Evolutionary conservation across 2,797 vertebrate genomes (phyloP).

Genomic region (Halcyon chelicuti): DNA sequence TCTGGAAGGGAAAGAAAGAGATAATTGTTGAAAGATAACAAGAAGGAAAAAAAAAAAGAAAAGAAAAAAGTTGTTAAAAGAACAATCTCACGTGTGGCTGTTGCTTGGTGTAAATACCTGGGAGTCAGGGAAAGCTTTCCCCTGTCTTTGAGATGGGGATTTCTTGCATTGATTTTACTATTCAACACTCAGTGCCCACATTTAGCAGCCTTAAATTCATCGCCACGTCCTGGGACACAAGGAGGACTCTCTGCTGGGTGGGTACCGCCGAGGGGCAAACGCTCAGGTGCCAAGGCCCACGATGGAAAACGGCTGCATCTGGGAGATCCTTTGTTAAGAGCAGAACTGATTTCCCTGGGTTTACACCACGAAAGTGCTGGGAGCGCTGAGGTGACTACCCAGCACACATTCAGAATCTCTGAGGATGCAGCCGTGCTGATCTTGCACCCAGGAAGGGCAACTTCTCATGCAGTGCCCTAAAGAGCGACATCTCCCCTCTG

Average conservation of each 20-base stretch:
- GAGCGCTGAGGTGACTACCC: background rate
- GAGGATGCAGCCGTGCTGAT: background rate
- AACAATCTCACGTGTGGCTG: accelerated
- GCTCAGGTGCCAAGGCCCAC: background rate
- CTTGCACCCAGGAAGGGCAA: background rate
- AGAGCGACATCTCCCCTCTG: background rate
- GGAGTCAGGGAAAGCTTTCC: background rate
- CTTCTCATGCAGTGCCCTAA: background rate
- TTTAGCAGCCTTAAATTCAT: background rate
- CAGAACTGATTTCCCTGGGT: background rate
- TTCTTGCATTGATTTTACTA: background rate
- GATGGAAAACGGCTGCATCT: background rate
- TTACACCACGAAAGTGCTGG: background rate
- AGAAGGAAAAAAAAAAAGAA: background rate
- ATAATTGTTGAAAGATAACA: background rate
- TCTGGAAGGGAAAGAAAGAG: slow-evolving; percentile 79
- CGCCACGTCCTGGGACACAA: background rate
- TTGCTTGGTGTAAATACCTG: background rate
- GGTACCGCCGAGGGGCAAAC: background rate
- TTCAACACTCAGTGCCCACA: background rate
- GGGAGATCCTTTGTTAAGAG: background rate
- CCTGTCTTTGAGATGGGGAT: accelerated
- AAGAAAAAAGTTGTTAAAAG: background rate
- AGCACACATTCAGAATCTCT: background rate
- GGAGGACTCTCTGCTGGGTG: background rate